Conservation (phyloP, 2,888 invertebrate genomes). For the Podabrus alpinus region DNA sequence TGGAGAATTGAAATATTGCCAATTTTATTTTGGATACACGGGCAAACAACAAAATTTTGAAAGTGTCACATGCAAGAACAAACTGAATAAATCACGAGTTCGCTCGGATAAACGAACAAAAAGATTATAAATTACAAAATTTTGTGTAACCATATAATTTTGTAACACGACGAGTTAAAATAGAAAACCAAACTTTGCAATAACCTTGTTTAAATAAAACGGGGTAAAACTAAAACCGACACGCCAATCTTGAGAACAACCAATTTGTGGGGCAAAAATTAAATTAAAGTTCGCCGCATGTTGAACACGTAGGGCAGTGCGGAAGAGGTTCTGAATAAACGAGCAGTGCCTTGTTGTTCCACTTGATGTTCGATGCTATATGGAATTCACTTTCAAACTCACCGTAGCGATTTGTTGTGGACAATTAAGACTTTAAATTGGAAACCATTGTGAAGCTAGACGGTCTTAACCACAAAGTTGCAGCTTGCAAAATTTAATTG, state of each 20-base stretch:
- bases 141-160: neutral
- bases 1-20: neutral
- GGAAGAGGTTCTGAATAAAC: neutral
- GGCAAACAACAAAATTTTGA: neutral
- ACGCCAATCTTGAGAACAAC: neutral
- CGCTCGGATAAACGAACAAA: neutral
- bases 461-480: neutral
- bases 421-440: neutral
- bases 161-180: neutral
- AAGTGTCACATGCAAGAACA: neutral
- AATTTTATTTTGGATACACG: neutral
- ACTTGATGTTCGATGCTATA: too few species aligned
- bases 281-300: neutral
- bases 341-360: neutral
- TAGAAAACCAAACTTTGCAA: neutral
- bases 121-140: neutral
- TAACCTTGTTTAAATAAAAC: neutral
- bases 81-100: conserved; percentile 1
- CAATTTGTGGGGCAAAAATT: neutral
- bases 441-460: neutral
- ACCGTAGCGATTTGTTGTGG: neutral
- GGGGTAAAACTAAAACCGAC: neutral
- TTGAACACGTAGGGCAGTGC: neutral
- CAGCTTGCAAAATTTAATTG: neutral
- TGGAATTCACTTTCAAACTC: neutral